Evolutionary conservation across 2,113 vertebrate species (phyloP), one percentile per base, ranked within the genome.

Genomic region (Laticauda laticaudata): DNA sequence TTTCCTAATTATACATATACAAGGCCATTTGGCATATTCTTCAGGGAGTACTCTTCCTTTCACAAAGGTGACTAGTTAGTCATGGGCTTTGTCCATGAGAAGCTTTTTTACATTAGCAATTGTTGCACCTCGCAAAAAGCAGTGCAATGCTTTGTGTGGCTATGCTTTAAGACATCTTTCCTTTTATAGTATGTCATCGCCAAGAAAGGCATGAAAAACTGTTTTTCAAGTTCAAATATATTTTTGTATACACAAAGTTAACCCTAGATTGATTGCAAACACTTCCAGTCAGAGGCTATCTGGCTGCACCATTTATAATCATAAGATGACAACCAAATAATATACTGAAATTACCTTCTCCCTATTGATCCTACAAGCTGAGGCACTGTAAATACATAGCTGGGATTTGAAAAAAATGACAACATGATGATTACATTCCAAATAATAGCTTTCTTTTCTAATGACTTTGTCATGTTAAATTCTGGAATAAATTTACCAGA

Each of bases 21-120:
- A 95, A 53, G 95, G 90, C 69, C 94, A 39, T 95, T 91, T 93
- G 61, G 61, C 51, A 88, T 64, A 54, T 51, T 90, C 88, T 89
- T 88, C 43, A 94, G 94, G 87, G 6, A 1, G 12, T 34, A 9
- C 0, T 43, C 45, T 91, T 34, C 59, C 55, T 59, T 93, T 91
- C 93, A 57, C 87, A 93, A 94, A 93, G 91, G 87, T 89, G 87
- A 91, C n/a, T 39, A 88, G 23, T 88, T 92, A 95, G 93, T 93
- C 91, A 93, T 21, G 69, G 39, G 89, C 69, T 95, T 93, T 85
- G 34, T 94, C 86, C 91, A 54, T 23, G 89, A 92, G 91, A 3
- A 94, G 18, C 8, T 43, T 14, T 92, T 94, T 92, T 34, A n/a
- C 15, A 81, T 29, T 45, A 34, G 86, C 43, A 89, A 94, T 61